Evolutionary conservation across 2,113 vertebrate species (phyloP), one percentile per base, ranked within the genome.

Genomic region (Orycteropus afer): DNA sequence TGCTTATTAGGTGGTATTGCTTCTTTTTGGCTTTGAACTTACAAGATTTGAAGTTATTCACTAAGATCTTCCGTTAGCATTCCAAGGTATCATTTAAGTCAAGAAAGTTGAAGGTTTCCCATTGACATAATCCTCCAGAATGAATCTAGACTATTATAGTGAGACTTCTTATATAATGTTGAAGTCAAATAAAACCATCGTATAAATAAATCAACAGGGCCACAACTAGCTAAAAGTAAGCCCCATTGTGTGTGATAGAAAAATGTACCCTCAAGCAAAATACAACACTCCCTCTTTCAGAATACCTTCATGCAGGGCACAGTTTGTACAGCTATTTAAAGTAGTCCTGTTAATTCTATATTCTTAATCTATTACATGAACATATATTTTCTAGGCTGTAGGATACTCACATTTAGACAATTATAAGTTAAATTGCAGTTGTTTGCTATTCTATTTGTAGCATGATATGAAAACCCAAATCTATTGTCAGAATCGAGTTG

Each of bases 11-110:
- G 29, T 59, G 0, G 23, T 74, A 34, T 37, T 63, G 22, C 42
- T 91, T 88, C n/a, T 94, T 93, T 92, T 57, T 89, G 61, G 10
- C 18, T 76, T 91, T 90, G 34, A 80, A 94, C 71, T 93, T 42
- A 55, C 9, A 74, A 15, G 3, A 91, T 71, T 71, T 91, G 69
- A 93, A 82, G 22, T 81, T 84, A 37, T 61, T 96, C 10, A 74
- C 0, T 47, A 73, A 65, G n/a, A 5, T 80, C 73, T 45, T 59
- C 45, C 63, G 59, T 91, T 91, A 89, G 18, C 27, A 53, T 94
- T 69, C 20, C 23, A 51, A n/a, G 69, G 25, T 69, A 74, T 2
- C 76, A 20, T n/a, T 29, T n/a, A 83, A 12, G 10, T 47, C 67
- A 27, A 91, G 34, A 23, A 25, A 78, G 42, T 59, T 57, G 71